Conservation (phyloP, 2,113 vertebrate genomes). For the Dryoscopus gambensis region DNA sequence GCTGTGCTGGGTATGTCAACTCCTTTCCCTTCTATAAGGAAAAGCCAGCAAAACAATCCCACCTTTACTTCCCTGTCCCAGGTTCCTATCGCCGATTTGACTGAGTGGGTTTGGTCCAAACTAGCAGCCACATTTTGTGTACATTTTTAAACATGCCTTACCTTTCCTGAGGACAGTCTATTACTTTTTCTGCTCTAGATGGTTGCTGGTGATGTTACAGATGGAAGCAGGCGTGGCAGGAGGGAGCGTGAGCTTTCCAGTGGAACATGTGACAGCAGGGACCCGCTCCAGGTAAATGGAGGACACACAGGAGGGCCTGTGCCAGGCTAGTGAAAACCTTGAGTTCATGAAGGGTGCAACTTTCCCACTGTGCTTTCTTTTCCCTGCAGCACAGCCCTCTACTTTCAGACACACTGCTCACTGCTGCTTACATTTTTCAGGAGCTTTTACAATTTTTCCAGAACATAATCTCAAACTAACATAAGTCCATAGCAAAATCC, state of each 20-base stretch:
- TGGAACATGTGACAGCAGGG: fast-evolving
- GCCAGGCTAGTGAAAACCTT: neutral
- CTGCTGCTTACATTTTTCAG: neutral
- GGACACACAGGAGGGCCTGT: neutral
- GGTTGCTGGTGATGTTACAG: neutral
- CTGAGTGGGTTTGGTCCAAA: neutral
- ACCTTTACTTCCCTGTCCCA: neutral
- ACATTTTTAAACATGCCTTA: neutral
- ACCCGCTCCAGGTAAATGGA: neutral
- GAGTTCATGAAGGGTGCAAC: neutral
- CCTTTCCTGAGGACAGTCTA: neutral
- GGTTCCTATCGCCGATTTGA: fast-evolving
- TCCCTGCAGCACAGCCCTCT: neutral
- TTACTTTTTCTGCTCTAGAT: neutral
- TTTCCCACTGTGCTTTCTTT: neutral
- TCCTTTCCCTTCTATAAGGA: neutral
- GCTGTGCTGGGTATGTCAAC: neutral
- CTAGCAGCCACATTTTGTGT: neutral
- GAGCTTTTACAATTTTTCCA: neutral
- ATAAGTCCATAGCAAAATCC: neutral
- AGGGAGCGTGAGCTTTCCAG: neutral
- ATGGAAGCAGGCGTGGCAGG: neutral
- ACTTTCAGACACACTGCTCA: neutral
- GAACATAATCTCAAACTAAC: neutral
- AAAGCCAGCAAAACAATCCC: neutral